Evolutionary conservation across 1,140 invertebrate species (phyloP).

Genomic region (Drosophila kepulauana): DNA sequence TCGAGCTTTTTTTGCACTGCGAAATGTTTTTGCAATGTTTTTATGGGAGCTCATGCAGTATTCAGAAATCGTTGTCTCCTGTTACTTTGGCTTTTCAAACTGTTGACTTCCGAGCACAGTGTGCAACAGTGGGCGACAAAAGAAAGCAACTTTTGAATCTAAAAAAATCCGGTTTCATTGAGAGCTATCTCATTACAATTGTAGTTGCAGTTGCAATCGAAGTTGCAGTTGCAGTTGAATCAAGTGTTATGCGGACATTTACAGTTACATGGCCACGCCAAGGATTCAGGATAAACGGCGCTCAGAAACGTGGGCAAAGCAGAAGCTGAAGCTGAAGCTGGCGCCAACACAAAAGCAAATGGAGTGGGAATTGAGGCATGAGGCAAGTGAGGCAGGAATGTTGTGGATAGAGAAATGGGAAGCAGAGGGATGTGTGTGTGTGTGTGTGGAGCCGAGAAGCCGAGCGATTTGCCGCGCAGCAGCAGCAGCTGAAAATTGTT

Average conservation of each 20-base stretch:
- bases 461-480: slow-evolving; percentile 48
- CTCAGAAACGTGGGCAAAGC: slow-evolving; percentile 48
- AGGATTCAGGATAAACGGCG: slow-evolving; percentile 64
- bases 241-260: slow-evolving; percentile 37
- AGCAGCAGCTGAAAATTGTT: slow-evolving; percentile 53
- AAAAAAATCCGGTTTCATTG: not conserved
- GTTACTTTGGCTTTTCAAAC: too few relatives aligned
- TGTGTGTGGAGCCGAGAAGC: not conserved
- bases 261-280: slow-evolving; percentile 61
- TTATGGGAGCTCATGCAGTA: too few relatives aligned
- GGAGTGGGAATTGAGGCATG: too few relatives aligned
- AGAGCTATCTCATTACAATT: slow-evolving; percentile 23
- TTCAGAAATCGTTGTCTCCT: too few relatives aligned
- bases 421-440: slow-evolving; percentile 10
- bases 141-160: too few relatives aligned
- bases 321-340: slow-evolving; percentile 13
- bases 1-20: too few relatives aligned
- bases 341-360: not conserved
- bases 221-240: slow-evolving; percentile 42
- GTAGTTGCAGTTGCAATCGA: slow-evolving; percentile 28
- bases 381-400: not conserved
- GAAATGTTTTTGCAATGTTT: too few relatives aligned
- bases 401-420: not conserved
- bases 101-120: too few relatives aligned
- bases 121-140: too few relatives aligned